These are phyloP conservation scores for Rhynchomys soricoides DNA, from an alignment of 2,113 vertebrate species.

Conservation along the genomic window DNA sequence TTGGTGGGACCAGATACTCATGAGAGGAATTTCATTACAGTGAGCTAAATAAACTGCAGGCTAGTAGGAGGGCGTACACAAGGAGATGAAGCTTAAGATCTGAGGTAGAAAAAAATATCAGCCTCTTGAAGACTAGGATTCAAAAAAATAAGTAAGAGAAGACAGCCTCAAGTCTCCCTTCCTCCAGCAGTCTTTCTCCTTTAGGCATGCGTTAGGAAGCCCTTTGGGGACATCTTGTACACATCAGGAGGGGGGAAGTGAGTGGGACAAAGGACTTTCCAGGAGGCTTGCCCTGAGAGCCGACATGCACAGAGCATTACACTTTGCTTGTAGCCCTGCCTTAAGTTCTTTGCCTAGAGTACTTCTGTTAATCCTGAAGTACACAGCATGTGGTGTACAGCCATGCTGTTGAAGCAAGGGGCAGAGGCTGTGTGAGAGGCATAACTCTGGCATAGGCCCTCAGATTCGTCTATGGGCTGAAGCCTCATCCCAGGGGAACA, in stretches of 20 bases:
- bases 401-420: not conserved
- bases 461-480: not conserved
- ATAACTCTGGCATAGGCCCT: not conserved
- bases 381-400: too few species aligned
- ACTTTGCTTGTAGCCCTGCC: not conserved
- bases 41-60: accelerated
- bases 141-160: not conserved
- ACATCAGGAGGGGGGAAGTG: accelerated
- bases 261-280: accelerated
- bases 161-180: not conserved
- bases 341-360: not conserved
- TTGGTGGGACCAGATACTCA: not conserved
- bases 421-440: not conserved
- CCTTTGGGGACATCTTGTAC: accelerated
- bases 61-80: not conserved
- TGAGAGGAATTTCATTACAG: not conserved
- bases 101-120: not conserved
- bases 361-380: not conserved
- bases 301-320: too few species aligned
- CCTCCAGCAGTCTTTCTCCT: not conserved
- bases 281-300: not conserved
- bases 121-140: not conserved
- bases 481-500: not conserved
- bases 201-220: not conserved
- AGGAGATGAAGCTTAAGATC: not conserved